These are phyloP conservation scores for Polymixis flavicincta DNA, from an alignment of 2,888 invertebrate genomes.

Conservation along the genomic window DNA sequence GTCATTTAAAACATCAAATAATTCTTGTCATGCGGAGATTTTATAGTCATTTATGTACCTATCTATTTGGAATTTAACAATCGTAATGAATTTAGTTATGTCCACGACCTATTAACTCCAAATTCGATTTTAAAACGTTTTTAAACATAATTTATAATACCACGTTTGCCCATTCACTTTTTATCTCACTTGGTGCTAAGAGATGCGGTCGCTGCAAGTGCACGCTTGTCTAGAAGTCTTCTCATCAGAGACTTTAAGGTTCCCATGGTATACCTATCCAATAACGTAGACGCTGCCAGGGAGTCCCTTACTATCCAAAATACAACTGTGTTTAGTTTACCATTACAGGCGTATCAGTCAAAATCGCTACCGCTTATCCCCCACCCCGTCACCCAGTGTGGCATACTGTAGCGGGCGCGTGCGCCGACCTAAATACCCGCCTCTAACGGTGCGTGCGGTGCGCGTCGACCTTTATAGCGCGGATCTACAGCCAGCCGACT, in stretches of 20 bases:
- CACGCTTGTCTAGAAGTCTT: background rate
- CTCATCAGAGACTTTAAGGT: background rate
- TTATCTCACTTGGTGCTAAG: background rate
- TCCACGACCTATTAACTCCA: background rate
- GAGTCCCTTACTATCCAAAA: background rate
- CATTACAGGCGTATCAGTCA: background rate
- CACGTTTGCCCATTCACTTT: background rate
- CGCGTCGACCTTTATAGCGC: conserved; percentile 77
- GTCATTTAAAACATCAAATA: background rate
- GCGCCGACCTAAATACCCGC: conserved; percentile 86
- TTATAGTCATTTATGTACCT: background rate
- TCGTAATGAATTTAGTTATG: background rate
- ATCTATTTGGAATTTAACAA: background rate
- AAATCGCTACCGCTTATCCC: conserved; percentile 59
- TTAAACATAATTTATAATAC: background rate
- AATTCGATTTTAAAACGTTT: background rate
- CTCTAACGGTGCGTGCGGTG: conserved; percentile 83
- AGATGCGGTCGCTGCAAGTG: background rate
- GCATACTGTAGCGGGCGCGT: conserved; percentile 83
- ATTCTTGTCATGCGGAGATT: background rate
- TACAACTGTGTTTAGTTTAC: background rate
- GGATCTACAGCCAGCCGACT: conserved; percentile 65
- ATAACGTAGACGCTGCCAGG: background rate
- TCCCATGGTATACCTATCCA: background rate
- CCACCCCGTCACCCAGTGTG: conserved; percentile 63